Evolutionary conservation across 2,888 invertebrate species (phyloP), one percentile per base, ranked within the genome.

Genomic region (Lathronympha strigana): DNA sequence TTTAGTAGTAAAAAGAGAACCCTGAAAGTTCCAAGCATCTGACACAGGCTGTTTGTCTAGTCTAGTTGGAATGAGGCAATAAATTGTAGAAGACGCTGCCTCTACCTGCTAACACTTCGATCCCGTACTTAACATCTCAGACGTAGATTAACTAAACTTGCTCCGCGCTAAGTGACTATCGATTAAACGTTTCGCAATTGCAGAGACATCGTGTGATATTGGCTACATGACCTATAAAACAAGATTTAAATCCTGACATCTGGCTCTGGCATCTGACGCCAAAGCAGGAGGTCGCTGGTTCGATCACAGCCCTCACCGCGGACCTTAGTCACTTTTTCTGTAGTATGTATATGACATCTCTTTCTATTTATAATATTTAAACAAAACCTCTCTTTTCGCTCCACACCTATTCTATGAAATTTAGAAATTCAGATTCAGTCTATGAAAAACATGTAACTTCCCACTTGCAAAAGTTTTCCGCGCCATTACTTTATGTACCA

Each of bases 11-110:
- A 74, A 73, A 72, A 68, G 68, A 66, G 68, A n/a, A n/a, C 68
- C 66, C 71, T 72, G 68, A 72, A 75, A 75, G 71, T 74, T 74
- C 53, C 57, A 61, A 55, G 73, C 73, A 66, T 73, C 70, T 69
- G 73, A 75, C 70, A 69, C 68, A 71, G 66, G 68, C 73, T 75
- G 76, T 79, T 79, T 78, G 76, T 78, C 76, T 79, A 78, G 77
- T 79, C 77, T 77, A 67, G 74, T 71, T 71, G 70, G 76, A 79
- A 83, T 76, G 76, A 78, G 76, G 78, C 75, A 73, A 85, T 87
- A 87, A 83, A 87, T 86, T 79, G 72, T 73, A 72, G 73, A 69
- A 76, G 75, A 79, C 75, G 71, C 74, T 72, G 73, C 78, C 72
- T 68, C 68, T 62, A 67, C 67, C 68, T 67, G 58, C 36, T 53